Evolutionary conservation across 2,797 vertebrate species (phyloP).

Genomic region (Odontamblyopus lacepedii): DNA sequence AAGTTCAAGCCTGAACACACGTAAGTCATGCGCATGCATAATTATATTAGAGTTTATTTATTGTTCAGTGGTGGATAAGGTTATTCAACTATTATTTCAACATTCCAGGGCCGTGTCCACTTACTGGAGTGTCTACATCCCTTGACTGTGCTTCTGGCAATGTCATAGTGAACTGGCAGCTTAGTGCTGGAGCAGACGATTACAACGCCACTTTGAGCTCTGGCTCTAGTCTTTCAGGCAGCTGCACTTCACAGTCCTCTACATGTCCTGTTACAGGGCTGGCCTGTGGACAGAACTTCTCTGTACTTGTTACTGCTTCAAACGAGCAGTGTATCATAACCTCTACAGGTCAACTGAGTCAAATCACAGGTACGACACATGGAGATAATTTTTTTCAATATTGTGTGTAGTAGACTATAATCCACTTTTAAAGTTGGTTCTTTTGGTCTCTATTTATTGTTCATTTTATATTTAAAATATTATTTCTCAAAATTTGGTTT

Average conservation of each 20-base stretch:
- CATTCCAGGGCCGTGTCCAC: constrained; percentile 68
- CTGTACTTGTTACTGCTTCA: constrained; percentile 69
- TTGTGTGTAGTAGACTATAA: neutral
- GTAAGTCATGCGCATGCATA: constrained; percentile 36
- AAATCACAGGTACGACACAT: constrained; percentile 62
- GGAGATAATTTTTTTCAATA: neutral
- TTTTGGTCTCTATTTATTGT: neutral
- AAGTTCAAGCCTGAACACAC: constrained; percentile 51
- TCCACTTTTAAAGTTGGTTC: neutral
- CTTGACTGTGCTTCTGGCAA: constrained; percentile 62
- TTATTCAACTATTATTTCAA: neutral
- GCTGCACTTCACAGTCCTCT: constrained; percentile 50
- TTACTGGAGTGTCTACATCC: constrained; percentile 40
- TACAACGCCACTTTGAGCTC: constrained; percentile 59
- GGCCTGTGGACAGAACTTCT: constrained; percentile 69
- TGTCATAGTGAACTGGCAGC: constrained; percentile 59
- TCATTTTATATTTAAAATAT: neutral
- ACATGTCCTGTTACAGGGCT: constrained; percentile 50
- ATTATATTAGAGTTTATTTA: neutral
- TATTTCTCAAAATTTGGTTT: neutral
- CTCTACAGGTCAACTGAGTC: constrained; percentile 17
- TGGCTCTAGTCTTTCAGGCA: constrained; percentile 26
- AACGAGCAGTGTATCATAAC: constrained; percentile 59
- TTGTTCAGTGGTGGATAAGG: neutral
- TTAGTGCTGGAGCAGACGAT: constrained; percentile 49